phyloP scores from a whole-genome alignment of 2,888 invertebrate genomes.

The Schizaphis graminum region DNA sequence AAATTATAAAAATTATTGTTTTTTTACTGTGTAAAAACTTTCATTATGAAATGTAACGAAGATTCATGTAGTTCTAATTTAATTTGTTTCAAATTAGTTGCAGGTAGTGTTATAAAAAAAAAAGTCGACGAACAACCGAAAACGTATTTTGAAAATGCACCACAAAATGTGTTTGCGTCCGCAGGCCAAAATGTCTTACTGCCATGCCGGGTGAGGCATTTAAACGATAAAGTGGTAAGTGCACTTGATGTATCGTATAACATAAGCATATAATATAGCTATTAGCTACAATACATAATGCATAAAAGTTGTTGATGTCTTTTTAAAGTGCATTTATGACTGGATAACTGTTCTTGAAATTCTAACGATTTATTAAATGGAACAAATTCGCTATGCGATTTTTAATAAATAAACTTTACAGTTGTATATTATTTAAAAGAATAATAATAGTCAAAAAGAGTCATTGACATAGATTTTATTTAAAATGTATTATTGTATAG shows the following conservation, averaged over 20 bases:
- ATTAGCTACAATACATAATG: conserved; percentile 31
- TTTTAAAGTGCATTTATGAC: conserved; percentile 25
- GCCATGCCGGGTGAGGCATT: conserved; percentile 61
- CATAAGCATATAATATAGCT: conserved; percentile 22
- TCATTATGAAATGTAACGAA: conserved; percentile 35
- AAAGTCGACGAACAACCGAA: conserved; percentile 55
- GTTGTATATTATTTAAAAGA: background rate
- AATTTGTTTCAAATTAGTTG: conserved; percentile 46
- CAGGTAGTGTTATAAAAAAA: conserved; percentile 52
- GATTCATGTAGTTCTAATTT: conserved; percentile 41
- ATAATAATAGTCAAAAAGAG: background rate
- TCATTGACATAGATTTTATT: background rate
- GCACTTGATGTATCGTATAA: conserved; percentile 39
- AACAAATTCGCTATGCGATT: background rate
- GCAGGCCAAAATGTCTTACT: conserved; percentile 58
- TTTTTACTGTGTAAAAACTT: conserved; percentile 34
- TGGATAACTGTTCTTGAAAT: conserved; percentile 30
- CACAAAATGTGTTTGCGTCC: conserved; percentile 63
- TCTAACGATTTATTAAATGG: conserved; percentile 1
- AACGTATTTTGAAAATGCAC: conserved; percentile 57
- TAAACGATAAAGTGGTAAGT: conserved; percentile 63
- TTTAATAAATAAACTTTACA: background rate
- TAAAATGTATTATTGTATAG: background rate
- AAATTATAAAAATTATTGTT: conserved; percentile 41
- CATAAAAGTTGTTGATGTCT: conserved; percentile 12